A percentile compares a stretch with the other conserved stretches of the same genome.
Conservation (phyloP, 2,888 invertebrate species). For the Electrophaes corylata region DNA sequence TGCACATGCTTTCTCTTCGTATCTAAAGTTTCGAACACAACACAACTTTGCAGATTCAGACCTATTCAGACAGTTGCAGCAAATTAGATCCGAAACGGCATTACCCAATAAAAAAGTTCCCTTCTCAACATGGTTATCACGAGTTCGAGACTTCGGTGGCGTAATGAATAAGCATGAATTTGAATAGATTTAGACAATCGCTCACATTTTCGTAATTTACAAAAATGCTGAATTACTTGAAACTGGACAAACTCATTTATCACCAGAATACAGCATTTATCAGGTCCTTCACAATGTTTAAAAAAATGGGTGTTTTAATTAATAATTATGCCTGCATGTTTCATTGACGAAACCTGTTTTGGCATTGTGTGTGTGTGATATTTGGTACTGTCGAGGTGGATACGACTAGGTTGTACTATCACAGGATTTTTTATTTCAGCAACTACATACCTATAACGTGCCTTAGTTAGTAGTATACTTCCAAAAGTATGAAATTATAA, state of each 20-base stretch:
- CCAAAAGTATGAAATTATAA: too few relatives aligned
- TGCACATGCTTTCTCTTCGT: background rate
- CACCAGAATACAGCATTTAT: too few relatives aligned
- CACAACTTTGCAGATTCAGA: background rate
- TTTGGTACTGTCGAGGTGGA: background rate
- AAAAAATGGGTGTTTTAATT: constrained; percentile 11
- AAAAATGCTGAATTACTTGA: background rate
- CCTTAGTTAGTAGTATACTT: too few relatives aligned
- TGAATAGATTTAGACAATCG: too few relatives aligned
- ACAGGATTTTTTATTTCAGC: background rate
- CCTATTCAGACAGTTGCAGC: background rate
- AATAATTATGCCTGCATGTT: constrained; percentile 7
- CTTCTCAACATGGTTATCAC: background rate
- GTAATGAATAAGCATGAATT: background rate
- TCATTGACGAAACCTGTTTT: constrained; percentile 22
- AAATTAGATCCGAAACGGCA: background rate
- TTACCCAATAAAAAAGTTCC: background rate
- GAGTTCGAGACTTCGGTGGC: constrained; percentile 1
- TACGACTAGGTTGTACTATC: background rate
- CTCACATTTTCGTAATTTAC: background rate
- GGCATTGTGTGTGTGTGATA: constrained; percentile 6
- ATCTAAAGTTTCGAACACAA: too few relatives aligned
- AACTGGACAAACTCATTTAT: too few relatives aligned
- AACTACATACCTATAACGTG: too few relatives aligned
- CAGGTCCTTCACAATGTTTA: background rate